Evolutionary conservation across 2,797 vertebrate species (phyloP), one percentile per base, ranked within the genome.

Genomic region (Hylomyscus alleni): DNA sequence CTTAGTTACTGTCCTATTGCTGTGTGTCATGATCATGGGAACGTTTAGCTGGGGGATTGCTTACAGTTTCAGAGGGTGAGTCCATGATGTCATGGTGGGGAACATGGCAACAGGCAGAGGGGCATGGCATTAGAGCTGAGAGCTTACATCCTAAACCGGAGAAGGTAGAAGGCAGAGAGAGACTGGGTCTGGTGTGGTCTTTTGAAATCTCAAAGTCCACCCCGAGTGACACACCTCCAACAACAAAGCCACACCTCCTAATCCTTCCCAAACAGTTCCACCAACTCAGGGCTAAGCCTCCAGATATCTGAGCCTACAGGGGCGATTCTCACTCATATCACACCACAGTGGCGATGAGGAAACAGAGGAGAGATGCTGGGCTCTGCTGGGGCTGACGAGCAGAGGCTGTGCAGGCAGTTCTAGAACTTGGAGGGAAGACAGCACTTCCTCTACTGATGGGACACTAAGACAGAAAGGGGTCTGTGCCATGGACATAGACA

Each of bases 401-500:
- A 26, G 62, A 56, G 62, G 34, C 9, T n/a, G 22, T 22, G 56
- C 37, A 26, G 26, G n/a, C 78, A 89, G 34, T 29, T 3, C 86
- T 67, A 3, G 37, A 56, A 22, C 77, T 88, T 81, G 31, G 92
- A 80, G 11, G 52, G 22, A 75, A 89, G 84, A 58, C 58, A 24
- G 0, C 47, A 19, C 29, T 50, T 44, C 54, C 44, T 17, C 29
- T 67, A 19, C 37, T 4, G 17, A 58, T 10, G 78, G 60, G 65
- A n/a, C 47, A 40, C 10, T 7, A 6, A 44, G 54, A 44, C 26
- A 40, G 8, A 20, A 20, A 52, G 20, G 11, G 24, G 14, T 26
- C 54, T 24, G 6, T 4, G 6, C 47, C 37, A 0, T 3, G 15
- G 37, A 12, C 6, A 0, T 22, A 34, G 78, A 40, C 7, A 3